A percentile compares a stretch with the other conserved stretches of the same genome.
Conservation (phyloP, 2,113 vertebrate species). For the Leucoraja erinaceus region DNA sequence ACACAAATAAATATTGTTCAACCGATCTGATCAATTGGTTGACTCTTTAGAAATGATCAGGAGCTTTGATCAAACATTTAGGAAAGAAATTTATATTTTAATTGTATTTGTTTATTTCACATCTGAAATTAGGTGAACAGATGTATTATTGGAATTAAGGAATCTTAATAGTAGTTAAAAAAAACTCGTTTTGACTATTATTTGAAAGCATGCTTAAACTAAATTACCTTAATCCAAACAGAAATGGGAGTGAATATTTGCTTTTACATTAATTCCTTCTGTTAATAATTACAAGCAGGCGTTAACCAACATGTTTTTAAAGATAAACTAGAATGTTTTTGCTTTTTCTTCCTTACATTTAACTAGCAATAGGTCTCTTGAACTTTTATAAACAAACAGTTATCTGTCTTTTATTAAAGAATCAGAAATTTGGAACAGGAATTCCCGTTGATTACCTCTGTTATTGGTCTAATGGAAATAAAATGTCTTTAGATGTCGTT, state of each 20-base stretch:
- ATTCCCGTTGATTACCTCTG: no score
- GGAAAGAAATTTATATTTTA: not conserved
- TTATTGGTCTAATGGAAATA: not conserved
- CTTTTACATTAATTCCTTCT: not conserved
- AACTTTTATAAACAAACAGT: not conserved
- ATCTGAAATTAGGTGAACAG: not conserved
- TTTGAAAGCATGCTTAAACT: not conserved
- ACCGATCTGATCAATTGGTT: no score
- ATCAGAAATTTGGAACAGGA: not conserved
- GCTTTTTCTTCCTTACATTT: not conserved
- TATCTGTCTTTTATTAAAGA: not conserved
- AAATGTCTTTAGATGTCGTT: not conserved
- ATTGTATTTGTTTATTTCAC: not conserved
- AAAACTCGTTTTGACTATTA: not conserved
- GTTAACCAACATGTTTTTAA: not conserved
- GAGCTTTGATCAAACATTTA: not conserved
- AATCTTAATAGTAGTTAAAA: not conserved
- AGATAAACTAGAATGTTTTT: no score
- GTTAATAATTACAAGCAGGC: not conserved
- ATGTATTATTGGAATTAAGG: not conserved
- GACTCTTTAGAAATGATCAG: not conserved
- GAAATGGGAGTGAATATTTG: not conserved
- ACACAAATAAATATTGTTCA: not conserved
- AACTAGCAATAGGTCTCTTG: not conserved
- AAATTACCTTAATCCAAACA: slow-evolving; percentile 1